Evolutionary conservation across 23 tunicate genomes (phyloP), one percentile per base, ranked within the genome.

Genomic region (Trididemnum nubilum): DNA sequence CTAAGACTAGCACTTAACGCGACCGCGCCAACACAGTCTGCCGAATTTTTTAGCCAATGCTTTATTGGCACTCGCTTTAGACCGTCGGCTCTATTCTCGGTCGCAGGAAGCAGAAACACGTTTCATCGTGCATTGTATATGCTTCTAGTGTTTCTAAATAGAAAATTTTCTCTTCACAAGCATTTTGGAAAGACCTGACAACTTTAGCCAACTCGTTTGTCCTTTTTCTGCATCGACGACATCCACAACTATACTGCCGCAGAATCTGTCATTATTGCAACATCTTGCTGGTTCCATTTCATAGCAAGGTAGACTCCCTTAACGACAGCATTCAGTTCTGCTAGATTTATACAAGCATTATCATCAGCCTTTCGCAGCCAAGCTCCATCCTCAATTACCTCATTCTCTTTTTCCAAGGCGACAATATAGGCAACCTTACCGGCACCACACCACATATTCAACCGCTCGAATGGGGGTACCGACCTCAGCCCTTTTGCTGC

Each of bases 241-340:
- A 78, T 31, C 82, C 82, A 78, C 2, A 33, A 51, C 23, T 78
- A 78, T 21, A 80, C 75, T 12, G 73, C 31, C 1, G 84, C 84
- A 22, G 84, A 80, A 31, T 80, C 84, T 27, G 84, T 80, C 35
- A 80, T 33, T 60, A 64, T 80, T 22, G 71, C 75, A 40, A 80
- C 33, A n/a, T 80, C 35, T 35, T 54, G 25, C 21, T 50, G 51
- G 18, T 29, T 23, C 57, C 84, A 65, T 36, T 80, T 80, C 73
- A 80, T 27, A 35, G 71, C 75, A 2, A 80, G 24, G 35, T 80
- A 64, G 33, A 80, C 73, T 61, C 54, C 54, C 37, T 64, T 80
- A 24, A 65, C 57, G 12, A 78, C 82, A 25, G 82, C 82, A 22
- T 78, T 60, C 72, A 78, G 58, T 37, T 78, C 82, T 2, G 72